phyloP scores from a whole-genome alignment of 2,888 invertebrate genomes.

The Pinctada fucata region DNA sequence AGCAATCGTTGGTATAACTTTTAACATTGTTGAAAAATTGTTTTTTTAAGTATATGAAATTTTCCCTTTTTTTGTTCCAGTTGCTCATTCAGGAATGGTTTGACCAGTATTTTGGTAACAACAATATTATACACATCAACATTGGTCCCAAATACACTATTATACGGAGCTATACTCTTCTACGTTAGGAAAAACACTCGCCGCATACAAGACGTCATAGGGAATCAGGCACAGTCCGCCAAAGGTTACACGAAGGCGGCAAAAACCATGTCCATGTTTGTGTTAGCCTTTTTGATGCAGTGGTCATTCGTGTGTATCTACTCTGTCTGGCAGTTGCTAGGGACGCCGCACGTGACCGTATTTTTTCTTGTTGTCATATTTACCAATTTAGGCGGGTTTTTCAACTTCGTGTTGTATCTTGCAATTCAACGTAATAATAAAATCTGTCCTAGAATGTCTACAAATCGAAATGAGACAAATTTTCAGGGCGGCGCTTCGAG shows the following conservation, averaged over 20 bases:
- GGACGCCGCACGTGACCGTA: background rate
- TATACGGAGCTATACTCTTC: constrained; percentile 9
- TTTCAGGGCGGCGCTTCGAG: no score
- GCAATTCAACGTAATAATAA: no score
- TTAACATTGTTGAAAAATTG: no score
- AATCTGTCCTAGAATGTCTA: no score
- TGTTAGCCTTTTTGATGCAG: constrained; percentile 3
- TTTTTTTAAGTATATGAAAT: background rate
- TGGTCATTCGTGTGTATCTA: constrained; percentile 9
- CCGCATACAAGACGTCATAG: constrained; percentile 4
- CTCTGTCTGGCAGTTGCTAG: constrained; percentile 11
- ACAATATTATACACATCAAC: background rate
- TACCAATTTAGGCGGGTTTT: constrained; percentile 13
- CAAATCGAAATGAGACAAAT: no score
- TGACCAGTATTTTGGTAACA: background rate
- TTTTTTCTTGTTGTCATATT: constrained; percentile 18
- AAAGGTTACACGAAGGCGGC: constrained; percentile 10
- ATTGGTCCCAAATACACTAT: constrained; percentile 1
- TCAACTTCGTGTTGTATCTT: background rate
- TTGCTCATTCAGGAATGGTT: background rate
- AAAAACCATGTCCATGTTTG: constrained; percentile 16
- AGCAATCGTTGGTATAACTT: no score
- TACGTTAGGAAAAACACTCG: constrained; percentile 3
- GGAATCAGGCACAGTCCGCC: constrained; percentile 15
- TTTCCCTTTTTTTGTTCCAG: background rate